A percentile compares a stretch with the other conserved stretches of the same genome.
Evolutionary conservation across 2,113 vertebrate genomes (phyloP).

Genomic region (Aramus guarauna): DNA sequence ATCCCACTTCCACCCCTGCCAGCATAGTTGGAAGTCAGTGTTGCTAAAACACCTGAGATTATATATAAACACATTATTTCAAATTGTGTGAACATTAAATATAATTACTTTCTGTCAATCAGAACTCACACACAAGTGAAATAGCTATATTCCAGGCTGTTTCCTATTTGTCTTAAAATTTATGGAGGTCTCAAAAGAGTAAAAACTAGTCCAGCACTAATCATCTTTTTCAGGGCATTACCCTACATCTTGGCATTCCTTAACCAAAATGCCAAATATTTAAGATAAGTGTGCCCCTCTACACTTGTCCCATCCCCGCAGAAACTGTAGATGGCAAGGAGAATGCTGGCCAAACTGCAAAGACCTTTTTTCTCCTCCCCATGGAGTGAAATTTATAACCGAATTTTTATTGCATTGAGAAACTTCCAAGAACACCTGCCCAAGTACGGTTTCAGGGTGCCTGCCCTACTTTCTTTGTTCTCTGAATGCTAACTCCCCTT

Average conservation of each 20-base stretch:
- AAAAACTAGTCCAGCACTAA: background rate
- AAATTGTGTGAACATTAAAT: background rate
- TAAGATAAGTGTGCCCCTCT: background rate
- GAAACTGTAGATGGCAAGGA: fast-evolving
- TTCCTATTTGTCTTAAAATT: background rate
- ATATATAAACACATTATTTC: background rate
- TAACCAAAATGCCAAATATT: background rate
- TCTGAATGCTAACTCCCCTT: background rate
- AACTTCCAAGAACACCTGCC: background rate
- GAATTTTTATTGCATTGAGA: background rate
- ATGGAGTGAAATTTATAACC: background rate
- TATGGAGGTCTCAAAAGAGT: background rate
- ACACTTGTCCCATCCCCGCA: background rate
- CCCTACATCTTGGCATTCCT: background rate
- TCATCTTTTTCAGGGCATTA: background rate
- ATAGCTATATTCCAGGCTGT: background rate
- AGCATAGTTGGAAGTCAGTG: background rate
- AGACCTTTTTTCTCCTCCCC: background rate
- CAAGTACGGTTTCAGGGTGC: background rate
- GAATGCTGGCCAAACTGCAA: background rate
- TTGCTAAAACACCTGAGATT: background rate
- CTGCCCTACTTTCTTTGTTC: background rate
- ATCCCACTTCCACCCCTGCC: background rate
- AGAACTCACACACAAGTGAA: background rate
- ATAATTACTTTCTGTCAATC: constrained; percentile 29